Conservation (phyloP, 2,888 invertebrate genomes). For the Diploptera punctata region DNA sequence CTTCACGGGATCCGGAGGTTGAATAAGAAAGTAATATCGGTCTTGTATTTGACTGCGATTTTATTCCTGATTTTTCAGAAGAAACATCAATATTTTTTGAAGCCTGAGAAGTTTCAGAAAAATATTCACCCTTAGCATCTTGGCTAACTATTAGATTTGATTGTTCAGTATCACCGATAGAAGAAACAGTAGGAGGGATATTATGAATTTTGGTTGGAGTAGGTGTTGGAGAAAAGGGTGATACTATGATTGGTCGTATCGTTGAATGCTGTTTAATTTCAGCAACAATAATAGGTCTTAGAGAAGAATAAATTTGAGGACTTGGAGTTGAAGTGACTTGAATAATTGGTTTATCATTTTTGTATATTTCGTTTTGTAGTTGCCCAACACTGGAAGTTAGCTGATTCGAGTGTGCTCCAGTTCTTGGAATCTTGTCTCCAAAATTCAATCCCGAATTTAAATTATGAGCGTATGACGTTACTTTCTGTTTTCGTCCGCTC, state of each 20-base stretch:
- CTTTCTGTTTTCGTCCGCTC: constrained; percentile 25
- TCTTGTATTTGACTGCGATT: too few relatives aligned
- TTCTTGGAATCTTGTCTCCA: constrained; percentile 21
- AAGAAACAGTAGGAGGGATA: too few relatives aligned
- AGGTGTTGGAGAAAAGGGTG: background rate
- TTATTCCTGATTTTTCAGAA: too few relatives aligned
- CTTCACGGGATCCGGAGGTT: too few relatives aligned
- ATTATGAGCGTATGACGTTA: constrained; percentile 45
- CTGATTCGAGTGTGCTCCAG: background rate
- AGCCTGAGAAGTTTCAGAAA: too few relatives aligned
- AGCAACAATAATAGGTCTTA: constrained; percentile 44
- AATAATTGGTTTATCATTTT: constrained; percentile 7
- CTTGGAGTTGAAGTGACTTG: constrained; percentile 2
- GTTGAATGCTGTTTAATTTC: too few relatives aligned
- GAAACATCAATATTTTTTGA: too few relatives aligned
- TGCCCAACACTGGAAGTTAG: background rate
- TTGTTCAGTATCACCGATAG: too few relatives aligned
- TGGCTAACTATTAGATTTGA: too few relatives aligned
- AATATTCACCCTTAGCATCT: too few relatives aligned
- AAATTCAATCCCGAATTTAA: constrained; percentile 37
- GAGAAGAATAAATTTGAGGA: constrained; percentile 9
- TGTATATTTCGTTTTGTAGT: constrained; percentile 7
- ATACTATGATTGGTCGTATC: background rate
- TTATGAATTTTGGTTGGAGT: too few relatives aligned
- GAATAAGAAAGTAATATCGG: too few relatives aligned